Evolutionary conservation across 2,888 invertebrate genomes (phyloP).

Genomic region (Eledone cirrhosa): DNA sequence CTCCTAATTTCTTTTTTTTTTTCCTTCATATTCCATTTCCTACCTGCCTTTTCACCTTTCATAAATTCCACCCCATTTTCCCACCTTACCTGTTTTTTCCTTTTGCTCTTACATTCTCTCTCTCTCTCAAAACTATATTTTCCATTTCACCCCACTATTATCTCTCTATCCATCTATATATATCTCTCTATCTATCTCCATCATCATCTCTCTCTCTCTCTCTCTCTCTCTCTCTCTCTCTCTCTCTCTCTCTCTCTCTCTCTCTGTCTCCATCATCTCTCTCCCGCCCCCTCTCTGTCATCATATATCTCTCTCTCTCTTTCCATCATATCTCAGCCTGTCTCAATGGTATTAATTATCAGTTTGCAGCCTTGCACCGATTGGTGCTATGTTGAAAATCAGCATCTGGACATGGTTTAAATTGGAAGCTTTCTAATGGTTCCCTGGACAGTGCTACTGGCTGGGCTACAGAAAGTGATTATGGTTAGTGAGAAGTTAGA

Average conservation of each 20-base stretch:
- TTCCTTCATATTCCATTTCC: too few relatives aligned
- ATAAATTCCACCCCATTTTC: too few relatives aligned
- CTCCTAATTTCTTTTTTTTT: too few relatives aligned
- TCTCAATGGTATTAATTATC: conserved; percentile 29
- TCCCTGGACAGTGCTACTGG: conserved; percentile 23
- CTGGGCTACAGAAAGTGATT: conserved; percentile 25
- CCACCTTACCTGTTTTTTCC: too few relatives aligned
- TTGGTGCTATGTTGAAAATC: conserved; percentile 17
- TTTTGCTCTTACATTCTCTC: too few relatives aligned
- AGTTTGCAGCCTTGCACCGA: neutral
- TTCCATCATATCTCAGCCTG: neutral
- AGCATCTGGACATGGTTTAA: conserved; percentile 28
- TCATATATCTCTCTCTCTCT: neutral
- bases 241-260: neutral
- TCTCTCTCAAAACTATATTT: too few relatives aligned
- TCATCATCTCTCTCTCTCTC: too few relatives aligned
- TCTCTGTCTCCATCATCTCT: neutral
- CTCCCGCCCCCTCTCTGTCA: neutral
- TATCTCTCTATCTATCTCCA: too few relatives aligned
- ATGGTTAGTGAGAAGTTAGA: conserved; percentile 21
- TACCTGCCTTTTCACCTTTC: too few relatives aligned
- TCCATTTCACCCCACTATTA: too few relatives aligned
- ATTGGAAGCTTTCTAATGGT: conserved; percentile 24
- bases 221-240: neutral
- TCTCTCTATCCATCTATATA: too few relatives aligned